Conservation (phyloP, 2,888 invertebrate genomes). For the Macaria notata region DNA sequence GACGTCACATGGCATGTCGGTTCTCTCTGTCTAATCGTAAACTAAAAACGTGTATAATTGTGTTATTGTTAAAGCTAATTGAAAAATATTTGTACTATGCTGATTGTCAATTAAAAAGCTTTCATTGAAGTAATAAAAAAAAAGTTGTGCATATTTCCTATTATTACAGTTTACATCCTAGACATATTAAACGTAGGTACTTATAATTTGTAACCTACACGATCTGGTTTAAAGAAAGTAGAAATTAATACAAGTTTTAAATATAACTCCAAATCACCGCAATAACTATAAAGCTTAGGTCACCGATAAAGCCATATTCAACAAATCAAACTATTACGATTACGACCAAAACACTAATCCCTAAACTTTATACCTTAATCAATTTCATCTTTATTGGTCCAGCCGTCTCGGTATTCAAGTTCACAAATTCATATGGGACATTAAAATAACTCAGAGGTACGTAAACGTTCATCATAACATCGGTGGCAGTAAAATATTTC, state of each 20-base stretch:
- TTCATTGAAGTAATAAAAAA: no score
- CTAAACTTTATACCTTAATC: slow-evolving; percentile 56
- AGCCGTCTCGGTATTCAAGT: slow-evolving; percentile 51
- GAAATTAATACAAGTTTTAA: background rate
- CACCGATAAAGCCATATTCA: slow-evolving; percentile 30
- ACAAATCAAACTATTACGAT: slow-evolving; percentile 28
- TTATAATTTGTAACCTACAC: no score
- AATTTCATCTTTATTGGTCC: slow-evolving; percentile 57
- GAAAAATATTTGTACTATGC: no score
- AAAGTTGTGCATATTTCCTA: no score
- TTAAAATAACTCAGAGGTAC: slow-evolving; percentile 65
- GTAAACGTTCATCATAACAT: slow-evolving; percentile 76
- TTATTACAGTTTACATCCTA: no score
- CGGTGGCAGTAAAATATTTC: slow-evolving; percentile 74
- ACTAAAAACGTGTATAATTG: no score
- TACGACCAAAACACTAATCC: slow-evolving; percentile 29
- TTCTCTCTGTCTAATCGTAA: no score
- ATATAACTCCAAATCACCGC: slow-evolving; percentile 11
- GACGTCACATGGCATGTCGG: no score
- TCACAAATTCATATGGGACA: slow-evolving; percentile 63
- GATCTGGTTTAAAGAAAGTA: no score
- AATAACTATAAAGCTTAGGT: slow-evolving; percentile 17
- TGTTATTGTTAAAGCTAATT: no score
- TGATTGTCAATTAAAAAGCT: no score
- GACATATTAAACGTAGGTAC: no score